Evolutionary conservation across 2,888 invertebrate genomes (phyloP).

Genomic region (Cataglyphis altisquamis): DNA sequence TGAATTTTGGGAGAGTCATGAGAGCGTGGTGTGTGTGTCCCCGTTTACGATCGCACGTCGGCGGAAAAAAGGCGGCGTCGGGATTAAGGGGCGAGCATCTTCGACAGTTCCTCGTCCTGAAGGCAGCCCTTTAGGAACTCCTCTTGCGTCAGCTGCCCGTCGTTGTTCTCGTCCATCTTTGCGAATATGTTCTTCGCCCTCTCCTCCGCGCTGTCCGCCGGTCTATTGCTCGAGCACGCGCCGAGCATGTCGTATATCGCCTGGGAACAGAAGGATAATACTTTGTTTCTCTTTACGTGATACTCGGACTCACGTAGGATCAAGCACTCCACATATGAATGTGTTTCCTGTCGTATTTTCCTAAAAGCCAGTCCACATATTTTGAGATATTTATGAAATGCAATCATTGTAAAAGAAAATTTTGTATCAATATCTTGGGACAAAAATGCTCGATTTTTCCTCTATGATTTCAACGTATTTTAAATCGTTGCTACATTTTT

Average conservation of each 20-base stretch:
- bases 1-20: slow-evolving; percentile 33
- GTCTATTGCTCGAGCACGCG: slow-evolving; percentile 97
- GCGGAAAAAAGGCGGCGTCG: slow-evolving; percentile 75
- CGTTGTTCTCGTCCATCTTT: slow-evolving; percentile 99
- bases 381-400: neutral
- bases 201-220: slow-evolving; percentile 98
- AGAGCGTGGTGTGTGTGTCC: slow-evolving; percentile 38
- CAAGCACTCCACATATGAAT: neutral
- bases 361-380: neutral
- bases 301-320: neutral
- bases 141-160: slow-evolving; percentile 98
- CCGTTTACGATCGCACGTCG: slow-evolving; percentile 59
- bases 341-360: neutral
- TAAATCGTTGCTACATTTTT: neutral
- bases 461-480: neutral
- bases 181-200: slow-evolving; percentile 99
- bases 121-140: slow-evolving; percentile 99
- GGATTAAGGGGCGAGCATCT: slow-evolving; percentile 97
- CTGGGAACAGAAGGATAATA: slow-evolving; percentile 86
- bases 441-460: neutral
- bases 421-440: neutral
- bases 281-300: slow-evolving; percentile 34
- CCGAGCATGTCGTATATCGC: slow-evolving; percentile 99
- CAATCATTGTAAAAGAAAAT: neutral
- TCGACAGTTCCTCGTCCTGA: slow-evolving; percentile 97